phyloP scores from a whole-genome alignment of 2,113 vertebrate species.

The Hydrolagus affinis region DNA sequence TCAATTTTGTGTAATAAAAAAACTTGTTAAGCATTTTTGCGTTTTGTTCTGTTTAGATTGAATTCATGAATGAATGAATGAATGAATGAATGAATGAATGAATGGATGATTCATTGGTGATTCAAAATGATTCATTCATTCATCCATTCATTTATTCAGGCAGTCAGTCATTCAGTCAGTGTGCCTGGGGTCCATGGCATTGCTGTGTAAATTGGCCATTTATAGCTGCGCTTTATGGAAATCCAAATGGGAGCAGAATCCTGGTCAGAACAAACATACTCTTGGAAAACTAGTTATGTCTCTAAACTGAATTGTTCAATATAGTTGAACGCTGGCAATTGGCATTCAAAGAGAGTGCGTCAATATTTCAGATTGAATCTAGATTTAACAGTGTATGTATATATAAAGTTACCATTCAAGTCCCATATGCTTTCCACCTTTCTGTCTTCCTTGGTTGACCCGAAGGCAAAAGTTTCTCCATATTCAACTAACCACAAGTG shows the following conservation, averaged over 20 bases:
- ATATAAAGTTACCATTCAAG: not conserved
- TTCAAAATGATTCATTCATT: no score
- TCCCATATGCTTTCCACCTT: not conserved
- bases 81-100: not conserved
- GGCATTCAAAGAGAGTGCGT: not conserved
- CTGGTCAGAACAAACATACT: not conserved
- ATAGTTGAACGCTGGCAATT: not conserved
- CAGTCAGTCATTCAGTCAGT: no score
- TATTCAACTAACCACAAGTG: not conserved
- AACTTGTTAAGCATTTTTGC: not conserved
- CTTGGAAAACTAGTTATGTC: not conserved
- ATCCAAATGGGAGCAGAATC: not conserved
- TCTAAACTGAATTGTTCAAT: not conserved
- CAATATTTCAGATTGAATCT: not conserved
- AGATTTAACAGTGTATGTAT: no score
- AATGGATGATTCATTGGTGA: no score
- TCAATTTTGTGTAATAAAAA: no score
- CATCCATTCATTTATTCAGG: no score
- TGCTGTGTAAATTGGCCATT: not conserved
- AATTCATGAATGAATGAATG: not conserved
- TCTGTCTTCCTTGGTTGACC: not conserved
- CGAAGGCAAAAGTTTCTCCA: not conserved
- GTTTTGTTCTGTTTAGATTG: not conserved
- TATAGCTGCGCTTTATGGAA: not conserved
- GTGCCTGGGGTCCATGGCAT: no score